These are phyloP conservation scores for Noctua comes DNA, from an alignment of 2,888 invertebrate genomes.

Conservation along the genomic window DNA sequence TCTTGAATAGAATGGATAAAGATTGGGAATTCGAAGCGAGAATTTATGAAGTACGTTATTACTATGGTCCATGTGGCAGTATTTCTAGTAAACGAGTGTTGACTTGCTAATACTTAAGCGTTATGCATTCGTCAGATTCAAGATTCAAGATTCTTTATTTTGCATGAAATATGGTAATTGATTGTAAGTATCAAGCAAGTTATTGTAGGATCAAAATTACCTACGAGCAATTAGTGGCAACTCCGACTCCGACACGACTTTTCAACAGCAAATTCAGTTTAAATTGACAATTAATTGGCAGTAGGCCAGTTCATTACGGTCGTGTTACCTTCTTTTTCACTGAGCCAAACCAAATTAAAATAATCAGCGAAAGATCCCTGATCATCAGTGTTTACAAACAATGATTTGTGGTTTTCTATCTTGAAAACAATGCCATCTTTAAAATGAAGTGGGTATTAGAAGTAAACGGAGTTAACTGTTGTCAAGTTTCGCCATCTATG, in stretches of 20 bases:
- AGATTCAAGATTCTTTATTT: too few relatives aligned
- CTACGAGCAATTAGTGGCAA: neutral
- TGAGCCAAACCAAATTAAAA: neutral
- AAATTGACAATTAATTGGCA: neutral
- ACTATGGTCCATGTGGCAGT: neutral
- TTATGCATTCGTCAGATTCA: neutral
- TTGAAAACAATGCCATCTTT: conserved; percentile 39
- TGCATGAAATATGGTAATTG: too few relatives aligned
- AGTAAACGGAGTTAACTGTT: neutral
- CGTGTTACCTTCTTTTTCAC: neutral
- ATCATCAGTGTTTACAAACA: neutral
- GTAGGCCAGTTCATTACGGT: neutral
- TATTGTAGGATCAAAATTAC: neutral
- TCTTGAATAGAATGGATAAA: neutral
- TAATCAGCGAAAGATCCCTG: neutral
- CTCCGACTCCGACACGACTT: neutral
- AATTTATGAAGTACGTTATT: neutral
- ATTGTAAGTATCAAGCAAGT: neutral
- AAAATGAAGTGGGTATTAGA: neutral
- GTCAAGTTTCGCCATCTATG: conserved; percentile 43
- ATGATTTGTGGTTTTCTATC: neutral
- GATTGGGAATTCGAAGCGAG: neutral
- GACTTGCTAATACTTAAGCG: neutral
- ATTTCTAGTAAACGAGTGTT: neutral
- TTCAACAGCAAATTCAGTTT: neutral